phyloP scores from a whole-genome alignment of 2,888 invertebrate genomes.

The Apamea anceps region DNA sequence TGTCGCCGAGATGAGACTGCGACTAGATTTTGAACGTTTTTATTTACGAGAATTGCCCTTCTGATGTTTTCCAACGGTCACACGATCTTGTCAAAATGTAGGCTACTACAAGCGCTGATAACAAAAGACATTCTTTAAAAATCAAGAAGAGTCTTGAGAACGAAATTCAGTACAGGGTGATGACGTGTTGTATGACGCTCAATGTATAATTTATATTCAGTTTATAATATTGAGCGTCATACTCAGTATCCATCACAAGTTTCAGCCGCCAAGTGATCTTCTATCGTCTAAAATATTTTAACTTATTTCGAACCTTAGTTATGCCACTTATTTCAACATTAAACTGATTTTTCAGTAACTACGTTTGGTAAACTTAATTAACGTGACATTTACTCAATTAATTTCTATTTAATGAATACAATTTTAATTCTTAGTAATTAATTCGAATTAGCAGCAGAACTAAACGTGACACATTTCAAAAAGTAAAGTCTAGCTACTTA shows the following conservation, averaged over 20 bases:
- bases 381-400: neutral
- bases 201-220: too few relatives aligned
- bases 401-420: neutral
- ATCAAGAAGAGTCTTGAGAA: neutral
- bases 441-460: neutral
- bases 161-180: conserved; percentile 1
- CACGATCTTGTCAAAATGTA: neutral
- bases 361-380: neutral
- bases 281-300: neutral
- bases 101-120: neutral
- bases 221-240: too few relatives aligned
- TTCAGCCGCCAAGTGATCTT: neutral
- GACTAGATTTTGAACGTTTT: too few relatives aligned
- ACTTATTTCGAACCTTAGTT: neutral
- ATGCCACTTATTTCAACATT: neutral
- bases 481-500: neutral
- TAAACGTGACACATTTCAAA: neutral
- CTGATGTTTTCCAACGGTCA: neutral
- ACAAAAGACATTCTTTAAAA: neutral
- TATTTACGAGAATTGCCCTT: too few relatives aligned
- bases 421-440: neutral
- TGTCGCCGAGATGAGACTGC: too few relatives aligned
- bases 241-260: neutral
- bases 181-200: neutral
- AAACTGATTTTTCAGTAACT: neutral